phyloP scores from a whole-genome alignment of 2,113 vertebrate genomes.

The Anguilla rostrata region DNA sequence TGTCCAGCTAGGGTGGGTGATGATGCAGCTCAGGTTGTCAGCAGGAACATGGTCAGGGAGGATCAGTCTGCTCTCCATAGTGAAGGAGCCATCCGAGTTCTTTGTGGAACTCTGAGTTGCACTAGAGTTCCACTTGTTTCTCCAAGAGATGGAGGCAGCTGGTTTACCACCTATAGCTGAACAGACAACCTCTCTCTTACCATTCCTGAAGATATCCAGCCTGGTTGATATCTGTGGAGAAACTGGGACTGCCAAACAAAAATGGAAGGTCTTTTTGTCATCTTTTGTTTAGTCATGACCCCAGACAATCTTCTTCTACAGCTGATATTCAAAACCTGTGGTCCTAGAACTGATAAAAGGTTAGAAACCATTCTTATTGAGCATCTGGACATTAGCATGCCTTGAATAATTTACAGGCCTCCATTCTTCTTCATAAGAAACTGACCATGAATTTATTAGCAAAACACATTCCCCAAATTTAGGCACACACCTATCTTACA shows the following conservation, averaged over 20 bases:
- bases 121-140: not conserved
- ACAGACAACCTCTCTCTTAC: conserved; percentile 55
- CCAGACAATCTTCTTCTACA: no score
- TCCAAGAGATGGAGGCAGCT: conserved; percentile 60
- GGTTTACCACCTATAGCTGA: conserved; percentile 53
- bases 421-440: no score
- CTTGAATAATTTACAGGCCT: no score
- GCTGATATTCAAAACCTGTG: no score
- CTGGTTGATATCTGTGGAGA: conserved; percentile 26
- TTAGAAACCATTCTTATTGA: no score
- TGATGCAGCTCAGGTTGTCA: conserved; percentile 50
- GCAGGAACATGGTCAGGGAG: conserved; percentile 15
- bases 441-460: no score
- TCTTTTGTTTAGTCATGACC: not conserved
- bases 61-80: conserved; percentile 47
- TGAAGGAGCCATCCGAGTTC: conserved; percentile 4
- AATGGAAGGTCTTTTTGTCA: not conserved
- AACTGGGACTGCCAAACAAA: conserved; percentile 33
- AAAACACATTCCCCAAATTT: no score
- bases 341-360: no score
- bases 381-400: not conserved
- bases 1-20: conserved; percentile 35
- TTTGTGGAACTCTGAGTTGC: accelerated
- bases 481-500: not conserved
- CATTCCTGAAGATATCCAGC: conserved; percentile 20